Evolutionary conservation across 1,140 invertebrate genomes (phyloP).

Genomic region (Bombyx mandarina): DNA sequence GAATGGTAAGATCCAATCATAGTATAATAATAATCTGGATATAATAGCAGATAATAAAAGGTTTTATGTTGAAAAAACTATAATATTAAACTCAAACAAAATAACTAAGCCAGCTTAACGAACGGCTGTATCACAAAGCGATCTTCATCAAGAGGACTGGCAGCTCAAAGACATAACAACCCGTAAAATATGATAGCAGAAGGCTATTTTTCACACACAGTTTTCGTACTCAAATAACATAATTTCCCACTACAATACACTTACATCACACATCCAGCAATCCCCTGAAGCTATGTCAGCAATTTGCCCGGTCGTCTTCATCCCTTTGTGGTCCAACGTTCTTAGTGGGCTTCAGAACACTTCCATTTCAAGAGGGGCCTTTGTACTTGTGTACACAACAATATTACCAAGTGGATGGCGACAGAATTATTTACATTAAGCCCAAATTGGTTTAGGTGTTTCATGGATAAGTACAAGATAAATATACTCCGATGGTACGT

Average conservation of each 20-base stretch:
- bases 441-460: slow-evolving; percentile 20
- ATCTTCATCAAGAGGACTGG: too few species aligned
- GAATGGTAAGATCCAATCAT: too few species aligned
- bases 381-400: slow-evolving; percentile 23
- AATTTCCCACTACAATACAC: slow-evolving; percentile 1
- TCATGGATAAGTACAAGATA: slow-evolving; percentile 9
- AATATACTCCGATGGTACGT: slow-evolving; percentile 6
- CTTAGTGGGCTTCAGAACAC: slow-evolving; percentile 16
- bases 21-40: too few species aligned
- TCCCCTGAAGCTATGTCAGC: not conserved
- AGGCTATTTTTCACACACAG: too few species aligned
- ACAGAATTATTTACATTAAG: slow-evolving; percentile 17
- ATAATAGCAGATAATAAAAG: too few species aligned
- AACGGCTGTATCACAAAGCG: too few species aligned
- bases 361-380: slow-evolving; percentile 18
- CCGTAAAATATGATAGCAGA: too few species aligned
- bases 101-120: too few species aligned
- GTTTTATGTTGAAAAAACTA: too few species aligned
- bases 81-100: too few species aligned
- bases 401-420: slow-evolving; percentile 14
- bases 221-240: too few species aligned
- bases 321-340: slow-evolving; percentile 1
- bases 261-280: not conserved
- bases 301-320: not conserved
- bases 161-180: too few species aligned